Evolutionary conservation across 2,888 invertebrate species (phyloP), one percentile per base, ranked within the genome.

Genomic region (Caenorhabditis wallacei): DNA sequence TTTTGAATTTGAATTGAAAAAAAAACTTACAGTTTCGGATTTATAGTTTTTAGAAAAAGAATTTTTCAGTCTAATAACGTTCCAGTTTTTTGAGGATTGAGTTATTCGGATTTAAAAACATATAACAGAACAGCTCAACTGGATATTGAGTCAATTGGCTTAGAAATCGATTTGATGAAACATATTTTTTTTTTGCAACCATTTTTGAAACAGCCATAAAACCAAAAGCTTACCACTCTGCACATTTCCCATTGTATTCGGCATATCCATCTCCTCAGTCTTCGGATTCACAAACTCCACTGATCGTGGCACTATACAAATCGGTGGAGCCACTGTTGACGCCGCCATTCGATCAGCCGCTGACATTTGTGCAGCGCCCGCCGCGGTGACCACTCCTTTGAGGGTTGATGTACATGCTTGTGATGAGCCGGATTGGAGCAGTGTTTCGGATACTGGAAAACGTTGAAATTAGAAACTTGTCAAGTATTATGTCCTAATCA

Each of bases 221-320:
- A 48, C 18, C 30, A 48, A 69, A 24, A 43, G 61, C 70, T 63
- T 7, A 84, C 84, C 84, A 69, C 75, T 80, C 80, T 86, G 86
- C 24, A 71, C 20, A 18, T 71, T 35, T 10, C 59, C 30, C 53
- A 66, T 37, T 13, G 69, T 20, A 51, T 57, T 82, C 16, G 84
- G 74, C 26, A 83, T 75, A 57, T 85, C 82, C 46, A 78, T 74
- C n/a, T 84, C 79, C 43, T 88, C 88, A 1, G 80, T 80, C 72
- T 88, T 88, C 22, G 88, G 87, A 78, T 83, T 84, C n/a, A 88
- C 75, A 68, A 81, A 87, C 53, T 87, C 87, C 46, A 87, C 81
- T n/a, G 86, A 82, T 63, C 71, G 69, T 30, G 87, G 86, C 8
- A 86, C 75, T 8, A 70, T 63, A 22, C 68, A 68, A 24, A 78